These are phyloP conservation scores for Cantharis lateralis DNA, from an alignment of 2,888 invertebrate genomes.

Conservation along the genomic window DNA sequence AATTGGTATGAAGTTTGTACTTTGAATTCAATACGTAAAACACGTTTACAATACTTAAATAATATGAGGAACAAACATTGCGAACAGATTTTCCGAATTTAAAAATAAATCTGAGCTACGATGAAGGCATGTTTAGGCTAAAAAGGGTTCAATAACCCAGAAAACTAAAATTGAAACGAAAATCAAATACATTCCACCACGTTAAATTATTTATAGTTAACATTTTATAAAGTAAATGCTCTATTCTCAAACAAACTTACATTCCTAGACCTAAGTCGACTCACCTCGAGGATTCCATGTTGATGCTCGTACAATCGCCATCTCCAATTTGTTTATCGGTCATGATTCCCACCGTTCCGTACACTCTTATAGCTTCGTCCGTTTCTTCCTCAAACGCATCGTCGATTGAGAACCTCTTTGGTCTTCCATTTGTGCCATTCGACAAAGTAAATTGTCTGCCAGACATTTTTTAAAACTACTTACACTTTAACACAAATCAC, in stretches of 20 bases:
- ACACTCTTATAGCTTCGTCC: slow-evolving; percentile 79
- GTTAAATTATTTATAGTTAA: neutral
- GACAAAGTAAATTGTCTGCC: slow-evolving; percentile 31
- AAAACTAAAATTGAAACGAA: neutral
- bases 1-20: neutral
- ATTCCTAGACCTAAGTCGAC: neutral
- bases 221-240: too few relatives aligned
- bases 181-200: neutral
- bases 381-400: slow-evolving; percentile 86
- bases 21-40: neutral
- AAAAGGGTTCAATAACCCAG: neutral
- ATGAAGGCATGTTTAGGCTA: neutral
- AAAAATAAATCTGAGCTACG: neutral
- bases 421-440: slow-evolving; percentile 50
- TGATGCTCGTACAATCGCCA: slow-evolving; percentile 56
- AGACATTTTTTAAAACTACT: slow-evolving; percentile 25
- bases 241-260: neutral
- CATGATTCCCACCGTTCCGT: slow-evolving; percentile 73
- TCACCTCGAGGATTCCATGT: slow-evolving; percentile 50
- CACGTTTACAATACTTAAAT: neutral
- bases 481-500: neutral
- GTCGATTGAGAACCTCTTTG: slow-evolving; percentile 79
- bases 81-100: neutral
- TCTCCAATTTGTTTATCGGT: slow-evolving; percentile 59
- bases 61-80: neutral